These are phyloP conservation scores for Cyprinodon brontotheroides DNA, from an alignment of 2,113 vertebrate genomes.

Conservation along the genomic window DNA sequence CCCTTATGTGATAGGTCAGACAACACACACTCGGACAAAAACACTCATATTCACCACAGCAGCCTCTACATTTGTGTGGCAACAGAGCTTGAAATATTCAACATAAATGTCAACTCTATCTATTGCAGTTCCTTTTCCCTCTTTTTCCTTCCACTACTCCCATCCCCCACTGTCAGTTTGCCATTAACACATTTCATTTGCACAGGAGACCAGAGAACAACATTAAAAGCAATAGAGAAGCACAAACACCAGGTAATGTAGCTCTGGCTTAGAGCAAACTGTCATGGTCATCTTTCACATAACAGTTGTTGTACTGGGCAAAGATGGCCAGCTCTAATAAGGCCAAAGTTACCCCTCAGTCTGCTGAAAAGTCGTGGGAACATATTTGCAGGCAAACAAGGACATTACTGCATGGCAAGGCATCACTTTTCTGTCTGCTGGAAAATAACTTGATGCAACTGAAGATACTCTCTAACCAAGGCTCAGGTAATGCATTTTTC, in stretches of 20 bases:
- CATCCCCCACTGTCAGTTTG: conserved; percentile 54
- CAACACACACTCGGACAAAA: conserved; percentile 13
- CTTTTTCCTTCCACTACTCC: conserved; percentile 20
- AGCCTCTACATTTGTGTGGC: conserved; percentile 20
- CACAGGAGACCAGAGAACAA: conserved; percentile 39
- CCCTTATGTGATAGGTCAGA: conserved; percentile 27
- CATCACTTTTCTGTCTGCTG: conserved; percentile 9
- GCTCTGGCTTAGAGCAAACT: conserved; percentile 20
- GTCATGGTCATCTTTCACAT: conserved; percentile 36
- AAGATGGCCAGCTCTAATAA: conserved; percentile 46
- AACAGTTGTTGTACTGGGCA: conserved; percentile 7
- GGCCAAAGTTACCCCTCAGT: conserved; percentile 34
- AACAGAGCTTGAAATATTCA: conserved; percentile 56
- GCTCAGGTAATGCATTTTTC: not conserved
- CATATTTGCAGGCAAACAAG: conserved; percentile 12
- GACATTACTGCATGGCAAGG: not conserved
- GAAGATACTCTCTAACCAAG: not conserved
- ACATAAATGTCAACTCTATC: conserved; percentile 52
- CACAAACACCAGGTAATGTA: conserved; percentile 45
- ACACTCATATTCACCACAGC: conserved; percentile 28
- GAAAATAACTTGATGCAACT: not conserved
- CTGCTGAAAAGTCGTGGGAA: conserved; percentile 37
- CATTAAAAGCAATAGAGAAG: conserved; percentile 38
- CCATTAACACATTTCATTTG: conserved; percentile 68
- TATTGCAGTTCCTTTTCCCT: conserved; percentile 30